Percentiles rank a stretch among this genome's conserved stretches.
Conservation (phyloP, 2,888 invertebrate genomes). For the Morpho helenor region DNA sequence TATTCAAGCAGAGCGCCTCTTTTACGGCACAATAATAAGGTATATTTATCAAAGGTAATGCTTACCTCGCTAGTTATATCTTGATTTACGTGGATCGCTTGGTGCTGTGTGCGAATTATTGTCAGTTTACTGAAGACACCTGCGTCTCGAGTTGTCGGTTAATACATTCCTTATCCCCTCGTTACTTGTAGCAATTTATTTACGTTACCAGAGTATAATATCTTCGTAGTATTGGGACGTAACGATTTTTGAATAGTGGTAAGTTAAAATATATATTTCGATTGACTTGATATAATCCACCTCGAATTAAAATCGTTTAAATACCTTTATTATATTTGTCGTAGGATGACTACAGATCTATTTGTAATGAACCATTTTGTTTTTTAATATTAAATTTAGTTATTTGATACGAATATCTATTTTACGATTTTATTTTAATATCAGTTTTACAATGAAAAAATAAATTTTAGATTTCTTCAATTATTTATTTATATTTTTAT, state of each 20-base stretch:
- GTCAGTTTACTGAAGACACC: conserved; percentile 46
- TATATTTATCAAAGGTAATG: conserved; percentile 55
- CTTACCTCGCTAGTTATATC: conserved; percentile 29
- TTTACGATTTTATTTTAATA: too few relatives aligned
- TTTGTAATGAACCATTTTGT: too few relatives aligned
- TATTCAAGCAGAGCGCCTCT: conserved; percentile 36
- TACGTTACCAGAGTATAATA: conserved; percentile 26
- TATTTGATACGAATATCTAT: too few relatives aligned
- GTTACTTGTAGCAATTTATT: conserved; percentile 6
- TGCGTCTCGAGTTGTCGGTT: conserved; percentile 33
- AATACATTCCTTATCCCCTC: conserved; percentile 29
- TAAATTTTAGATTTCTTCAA: too few relatives aligned
- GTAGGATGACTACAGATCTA: too few relatives aligned
- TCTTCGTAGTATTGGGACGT: neutral
- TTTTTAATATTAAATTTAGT: too few relatives aligned
- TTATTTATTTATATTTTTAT: too few relatives aligned
- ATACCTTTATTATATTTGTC: too few relatives aligned
- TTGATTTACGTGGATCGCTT: conserved; percentile 53
- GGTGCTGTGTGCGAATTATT: conserved; percentile 57
- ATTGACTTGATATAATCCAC: too few relatives aligned
- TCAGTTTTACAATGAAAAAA: too few relatives aligned
- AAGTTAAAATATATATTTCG: too few relatives aligned
- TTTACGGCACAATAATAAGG: conserved; percentile 54
- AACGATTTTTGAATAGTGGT: neutral
- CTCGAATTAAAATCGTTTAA: too few relatives aligned